Conservation (phyloP, 2,113 vertebrate species). For the Mirza zaza region DNA sequence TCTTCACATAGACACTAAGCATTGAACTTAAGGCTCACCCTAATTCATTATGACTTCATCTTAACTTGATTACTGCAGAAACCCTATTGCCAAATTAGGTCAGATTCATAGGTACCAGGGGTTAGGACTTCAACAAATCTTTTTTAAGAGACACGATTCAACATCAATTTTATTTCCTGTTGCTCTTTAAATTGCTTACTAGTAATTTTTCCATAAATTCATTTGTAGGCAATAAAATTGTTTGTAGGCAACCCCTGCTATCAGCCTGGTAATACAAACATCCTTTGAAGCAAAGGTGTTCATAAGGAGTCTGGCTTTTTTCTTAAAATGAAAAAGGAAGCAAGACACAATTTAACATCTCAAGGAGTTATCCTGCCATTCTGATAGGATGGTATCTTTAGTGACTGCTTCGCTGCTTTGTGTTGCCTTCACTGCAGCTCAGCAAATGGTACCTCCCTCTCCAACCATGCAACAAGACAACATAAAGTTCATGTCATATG, state of each 20-base stretch:
- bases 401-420: neutral
- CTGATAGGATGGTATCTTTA: neutral
- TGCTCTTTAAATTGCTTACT: conserved; percentile 27
- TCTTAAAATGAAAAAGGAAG: neutral
- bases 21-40: neutral
- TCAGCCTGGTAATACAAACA: neutral
- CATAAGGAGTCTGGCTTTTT: neutral
- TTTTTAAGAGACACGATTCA: neutral
- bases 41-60: neutral
- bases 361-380: neutral
- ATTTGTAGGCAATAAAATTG: neutral
- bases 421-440: neutral
- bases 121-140: neutral
- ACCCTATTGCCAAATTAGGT: neutral
- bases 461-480: conserved; percentile 59
- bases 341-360: neutral
- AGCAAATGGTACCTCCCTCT: neutral
- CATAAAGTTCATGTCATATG: conserved; percentile 39
- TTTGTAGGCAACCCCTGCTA: neutral
- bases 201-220: conserved; percentile 28
- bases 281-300: neutral
- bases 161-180: neutral
- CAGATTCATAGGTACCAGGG: neutral
- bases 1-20: neutral
- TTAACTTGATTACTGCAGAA: conserved; percentile 8